Evolutionary conservation across 2,113 vertebrate species (phyloP).

Genomic region (Poeciliopsis prolifica): DNA sequence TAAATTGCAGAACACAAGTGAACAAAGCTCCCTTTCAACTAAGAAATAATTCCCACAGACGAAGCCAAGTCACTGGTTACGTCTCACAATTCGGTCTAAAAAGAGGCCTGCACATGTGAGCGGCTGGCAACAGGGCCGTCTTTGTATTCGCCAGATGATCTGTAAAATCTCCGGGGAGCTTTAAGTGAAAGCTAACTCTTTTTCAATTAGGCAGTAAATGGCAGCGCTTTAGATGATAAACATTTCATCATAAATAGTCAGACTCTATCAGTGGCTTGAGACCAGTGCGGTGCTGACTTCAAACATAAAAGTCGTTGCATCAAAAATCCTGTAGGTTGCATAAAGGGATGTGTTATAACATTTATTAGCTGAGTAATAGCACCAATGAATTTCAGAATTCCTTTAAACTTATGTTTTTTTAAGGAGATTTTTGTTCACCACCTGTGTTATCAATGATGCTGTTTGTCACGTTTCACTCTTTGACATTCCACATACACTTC

Average conservation of each 20-base stretch:
- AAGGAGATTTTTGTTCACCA: not conserved
- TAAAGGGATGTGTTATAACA: constrained; percentile 48
- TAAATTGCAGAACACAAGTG: not conserved
- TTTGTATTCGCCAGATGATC: constrained; percentile 57
- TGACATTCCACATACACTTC: not conserved
- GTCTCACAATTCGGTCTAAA: constrained; percentile 26
- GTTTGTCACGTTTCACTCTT: constrained; percentile 6
- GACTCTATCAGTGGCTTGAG: constrained; percentile 19
- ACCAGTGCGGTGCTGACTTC: not conserved
- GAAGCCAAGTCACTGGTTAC: constrained; percentile 4
- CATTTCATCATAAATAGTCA: constrained; percentile 20
- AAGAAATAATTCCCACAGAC: constrained; percentile 32
- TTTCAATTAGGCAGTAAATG: constrained; percentile 64
- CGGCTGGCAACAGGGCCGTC: constrained; percentile 38
- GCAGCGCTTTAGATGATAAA: constrained; percentile 44
- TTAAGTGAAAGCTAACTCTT: constrained; percentile 43
- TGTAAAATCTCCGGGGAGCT: constrained; percentile 56
- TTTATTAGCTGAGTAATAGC: constrained; percentile 38
- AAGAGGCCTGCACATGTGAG: constrained; percentile 49
- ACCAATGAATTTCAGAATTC: constrained; percentile 40
- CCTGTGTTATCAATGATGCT: not conserved
- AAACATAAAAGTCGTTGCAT: constrained; percentile 32
- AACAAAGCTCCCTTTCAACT: constrained; percentile 12
- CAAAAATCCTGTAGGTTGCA: constrained; percentile 44
- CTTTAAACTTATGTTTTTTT: not conserved